Base-by-base conservation (phyloP, 2,888 invertebrate species). In the Xylophagus ater region DNA sequence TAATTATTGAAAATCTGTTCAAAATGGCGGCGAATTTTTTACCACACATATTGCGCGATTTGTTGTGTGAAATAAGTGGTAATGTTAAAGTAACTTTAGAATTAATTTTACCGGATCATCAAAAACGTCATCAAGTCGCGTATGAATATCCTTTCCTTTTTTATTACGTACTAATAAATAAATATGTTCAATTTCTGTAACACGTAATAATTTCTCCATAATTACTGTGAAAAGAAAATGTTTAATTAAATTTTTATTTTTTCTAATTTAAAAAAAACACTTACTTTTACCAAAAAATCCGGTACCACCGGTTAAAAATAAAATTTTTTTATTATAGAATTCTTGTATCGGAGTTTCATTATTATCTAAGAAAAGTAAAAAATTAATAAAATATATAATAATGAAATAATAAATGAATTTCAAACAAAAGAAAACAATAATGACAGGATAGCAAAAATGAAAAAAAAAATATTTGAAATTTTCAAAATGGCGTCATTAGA, bases 81-180 rank as follows among this genome's bases (percentile, higher is more conserved):
- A n/a, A n/a, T n/a, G n/a, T n/a, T n/a, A n/a, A n/a, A n/a, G n/a
- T n/a, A n/a, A n/a, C n/a, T n/a, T n/a, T n/a, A n/a, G n/a, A n/a
- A n/a, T n/a, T n/a, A n/a, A n/a, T n/a, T n/a, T 71, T 56, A 79
- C 75, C 17, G 72, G 68, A 49, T 81, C 78, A 10, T 77, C 74
- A 47, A 81, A 78, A 12, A 82, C 68, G 47, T 76, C 73, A 9
- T 77, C 77, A 34, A 81, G 60, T 40, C 83, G 69, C 1, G 76
- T 70, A 47, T 74, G 71, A 28, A 76, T 67, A 48, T 76, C 73
- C 54, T 78, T 76, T 0, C 66, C 80, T 58, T 71, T 71, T 54
- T 76, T 77, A 20, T 65, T 55, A 33, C 77, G 60, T 14, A 76
- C 62, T 26, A 77, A 56, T 18, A 76, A 51, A 51, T 71, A 76